Evolutionary conservation across 2,797 vertebrate genomes (phyloP).

Genomic region (Pteropus rufus): DNA sequence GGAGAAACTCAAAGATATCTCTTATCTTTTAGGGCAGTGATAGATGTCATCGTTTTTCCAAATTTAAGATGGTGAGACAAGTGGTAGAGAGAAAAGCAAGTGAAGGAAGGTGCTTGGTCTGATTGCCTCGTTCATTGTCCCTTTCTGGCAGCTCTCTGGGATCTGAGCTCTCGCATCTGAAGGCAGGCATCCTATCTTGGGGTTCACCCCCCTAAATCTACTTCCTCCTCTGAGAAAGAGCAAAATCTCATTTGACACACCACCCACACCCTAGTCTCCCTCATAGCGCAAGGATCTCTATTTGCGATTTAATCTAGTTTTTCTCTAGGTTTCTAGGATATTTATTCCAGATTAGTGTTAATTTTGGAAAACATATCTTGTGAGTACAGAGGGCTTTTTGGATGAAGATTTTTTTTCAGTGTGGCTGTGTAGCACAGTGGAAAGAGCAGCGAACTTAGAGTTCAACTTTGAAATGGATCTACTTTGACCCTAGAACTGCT

Average conservation of each 20-base stretch:
- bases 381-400: not conserved
- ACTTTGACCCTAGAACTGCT: not conserved
- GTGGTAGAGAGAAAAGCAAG: not conserved
- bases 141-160: not conserved
- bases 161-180: not conserved
- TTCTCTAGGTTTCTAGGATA: not conserved
- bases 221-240: not conserved
- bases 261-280: not conserved
- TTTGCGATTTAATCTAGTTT: not conserved
- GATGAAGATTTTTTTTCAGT: not conserved
- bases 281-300: not conserved
- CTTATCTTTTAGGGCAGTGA: not conserved
- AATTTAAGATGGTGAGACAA: not conserved
- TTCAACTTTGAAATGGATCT: not conserved
- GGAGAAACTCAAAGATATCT: not conserved
- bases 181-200: not conserved
- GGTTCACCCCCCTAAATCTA: not conserved
- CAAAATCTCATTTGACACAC: not conserved
- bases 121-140: not conserved
- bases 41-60: not conserved
- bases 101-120: not conserved
- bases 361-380: not conserved
- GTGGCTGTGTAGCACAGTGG: not conserved
- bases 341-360: not conserved
- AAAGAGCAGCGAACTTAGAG: not conserved